These are phyloP conservation scores for Sebastes steindachneri DNA, from an alignment of 2,797 vertebrate species.

Conservation along the genomic window DNA sequence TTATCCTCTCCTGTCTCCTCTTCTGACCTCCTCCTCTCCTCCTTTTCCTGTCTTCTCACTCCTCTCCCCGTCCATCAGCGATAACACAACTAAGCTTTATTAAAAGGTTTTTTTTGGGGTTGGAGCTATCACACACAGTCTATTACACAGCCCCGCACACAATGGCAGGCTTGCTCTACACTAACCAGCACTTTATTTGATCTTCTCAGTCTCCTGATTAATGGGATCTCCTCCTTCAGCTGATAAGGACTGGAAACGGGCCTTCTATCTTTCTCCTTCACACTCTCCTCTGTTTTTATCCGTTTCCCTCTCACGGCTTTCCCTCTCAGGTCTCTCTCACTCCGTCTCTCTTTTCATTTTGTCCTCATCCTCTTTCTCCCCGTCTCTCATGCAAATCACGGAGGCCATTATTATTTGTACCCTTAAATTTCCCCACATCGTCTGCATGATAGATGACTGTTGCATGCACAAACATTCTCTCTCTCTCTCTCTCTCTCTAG, in stretches of 20 bases:
- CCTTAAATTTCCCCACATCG: constrained; percentile 28
- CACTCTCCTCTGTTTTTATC: constrained; percentile 47
- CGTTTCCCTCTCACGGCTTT: background rate
- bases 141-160: constrained; percentile 30
- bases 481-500: background rate
- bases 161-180: background rate
- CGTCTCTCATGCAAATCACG: constrained; percentile 38
- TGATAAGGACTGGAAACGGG: constrained; percentile 53
- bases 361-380: background rate
- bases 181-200: constrained; percentile 61
- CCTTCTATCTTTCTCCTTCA: constrained; percentile 59
- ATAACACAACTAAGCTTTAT: constrained; percentile 59
- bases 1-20: background rate
- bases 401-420: constrained; percentile 31
- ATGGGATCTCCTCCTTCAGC: constrained; percentile 58
- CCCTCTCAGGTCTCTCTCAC: constrained; percentile 11
- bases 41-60: constrained; percentile 1
- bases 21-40: constrained; percentile 14
- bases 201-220: constrained; percentile 62
- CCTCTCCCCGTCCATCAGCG: constrained; percentile 25
- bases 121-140: constrained; percentile 31
- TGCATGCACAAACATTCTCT: background rate
- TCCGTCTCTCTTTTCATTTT: background rate
- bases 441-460: constrained; percentile 40
- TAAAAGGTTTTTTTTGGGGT: constrained; percentile 30